Conservation (phyloP, 2,888 invertebrate species). For the Tortricodes alternella region DNA sequence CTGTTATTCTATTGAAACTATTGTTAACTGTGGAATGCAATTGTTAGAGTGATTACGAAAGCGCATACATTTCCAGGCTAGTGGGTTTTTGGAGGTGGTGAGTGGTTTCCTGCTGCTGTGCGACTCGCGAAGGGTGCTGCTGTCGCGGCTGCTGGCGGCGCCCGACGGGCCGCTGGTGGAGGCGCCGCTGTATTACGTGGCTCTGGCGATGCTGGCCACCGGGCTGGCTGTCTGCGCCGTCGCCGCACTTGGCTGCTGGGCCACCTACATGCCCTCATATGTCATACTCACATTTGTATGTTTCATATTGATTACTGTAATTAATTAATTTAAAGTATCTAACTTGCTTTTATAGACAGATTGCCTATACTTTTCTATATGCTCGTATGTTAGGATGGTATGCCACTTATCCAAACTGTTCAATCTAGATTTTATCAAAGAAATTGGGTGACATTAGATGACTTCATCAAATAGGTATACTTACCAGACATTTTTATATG, state of each 20-base stretch:
- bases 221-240: constrained; percentile 87
- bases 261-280: constrained; percentile 89
- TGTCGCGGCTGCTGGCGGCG: constrained; percentile 87
- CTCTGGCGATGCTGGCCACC: constrained; percentile 86
- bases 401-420: no score
- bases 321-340: no score
- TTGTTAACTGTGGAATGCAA: constrained; percentile 9
- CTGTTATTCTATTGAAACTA: background rate
- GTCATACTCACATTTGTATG: constrained; percentile 87
- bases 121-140: constrained; percentile 86
- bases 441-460: no score
- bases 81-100: constrained; percentile 87
- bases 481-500: no score
- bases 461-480: no score
- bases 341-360: no score
- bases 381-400: no score
- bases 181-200: constrained; percentile 89
- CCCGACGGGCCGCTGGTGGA: constrained; percentile 84
- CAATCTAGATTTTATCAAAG: no score
- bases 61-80: constrained; percentile 76
- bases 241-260: constrained; percentile 91
- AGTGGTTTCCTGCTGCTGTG: constrained; percentile 88
- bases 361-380: no score
- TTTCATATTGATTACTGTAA: constrained; percentile 23
- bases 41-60: constrained; percentile 13